Conservation (phyloP, 35 echinoderm and acorn worm genomes). For the Ptychodera flava region DNA sequence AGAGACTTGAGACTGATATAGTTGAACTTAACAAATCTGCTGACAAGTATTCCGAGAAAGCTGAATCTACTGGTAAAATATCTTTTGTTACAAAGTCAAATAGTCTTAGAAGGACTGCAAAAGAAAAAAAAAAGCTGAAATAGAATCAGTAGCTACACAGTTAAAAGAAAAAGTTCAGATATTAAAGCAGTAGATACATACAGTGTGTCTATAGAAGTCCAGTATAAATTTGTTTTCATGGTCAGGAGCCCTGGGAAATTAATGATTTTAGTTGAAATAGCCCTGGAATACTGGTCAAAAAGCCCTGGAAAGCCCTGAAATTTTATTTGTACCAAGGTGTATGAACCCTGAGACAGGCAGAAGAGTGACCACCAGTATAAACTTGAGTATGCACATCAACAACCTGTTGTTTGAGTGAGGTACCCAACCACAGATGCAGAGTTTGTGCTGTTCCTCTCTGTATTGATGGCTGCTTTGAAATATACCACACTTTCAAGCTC, state of each 20-base stretch:
- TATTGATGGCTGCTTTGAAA: too few relatives aligned
- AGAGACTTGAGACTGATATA: slow-evolving; percentile 46
- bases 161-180: slow-evolving; percentile 30
- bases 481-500: too few relatives aligned
- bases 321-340: slow-evolving; percentile 19
- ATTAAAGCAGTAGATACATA: slow-evolving; percentile 4
- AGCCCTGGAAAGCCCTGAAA: slow-evolving; percentile 36
- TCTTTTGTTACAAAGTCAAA: slow-evolving; percentile 48
- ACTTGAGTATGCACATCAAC: too few relatives aligned
- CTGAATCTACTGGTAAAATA: slow-evolving; percentile 37
- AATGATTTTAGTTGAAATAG: neutral
- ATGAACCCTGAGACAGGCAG: slow-evolving; percentile 45
- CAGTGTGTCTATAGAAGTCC: neutral
- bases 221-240: neutral
- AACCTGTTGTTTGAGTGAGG: too few relatives aligned
- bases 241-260: too few relatives aligned
- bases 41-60: slow-evolving; percentile 55
- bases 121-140: slow-evolving; percentile 16
- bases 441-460: too few relatives aligned
- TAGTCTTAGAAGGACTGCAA: slow-evolving; percentile 42
- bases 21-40: slow-evolving; percentile 46
- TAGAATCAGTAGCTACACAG: slow-evolving; percentile 12
- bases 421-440: too few relatives aligned
- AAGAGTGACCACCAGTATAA: too few relatives aligned
- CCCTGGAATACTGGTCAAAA: neutral